These are phyloP conservation scores for Catocala fraxini DNA, from an alignment of 2,888 invertebrate genomes.

Conservation along the genomic window DNA sequence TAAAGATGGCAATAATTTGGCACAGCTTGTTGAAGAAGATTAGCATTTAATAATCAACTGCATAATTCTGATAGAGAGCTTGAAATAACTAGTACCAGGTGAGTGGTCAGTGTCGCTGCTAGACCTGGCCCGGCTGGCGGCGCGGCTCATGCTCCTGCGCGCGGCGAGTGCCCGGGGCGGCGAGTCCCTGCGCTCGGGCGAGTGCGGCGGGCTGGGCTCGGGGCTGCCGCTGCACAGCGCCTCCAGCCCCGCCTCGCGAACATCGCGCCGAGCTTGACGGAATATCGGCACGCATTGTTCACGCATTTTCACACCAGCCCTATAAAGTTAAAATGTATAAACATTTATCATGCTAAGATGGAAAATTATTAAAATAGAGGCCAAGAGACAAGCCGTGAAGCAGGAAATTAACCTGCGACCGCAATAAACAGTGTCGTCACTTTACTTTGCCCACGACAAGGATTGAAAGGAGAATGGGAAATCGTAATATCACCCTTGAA, in stretches of 20 bases:
- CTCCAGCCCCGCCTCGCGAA: slow-evolving; percentile 88
- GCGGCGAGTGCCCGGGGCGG: slow-evolving; percentile 1
- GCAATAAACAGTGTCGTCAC: too few species aligned
- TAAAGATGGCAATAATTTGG: too few species aligned
- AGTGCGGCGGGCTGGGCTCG: slow-evolving; percentile 13
- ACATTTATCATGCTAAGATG: neutral
- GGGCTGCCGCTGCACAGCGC: slow-evolving; percentile 58
- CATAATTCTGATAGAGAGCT: too few species aligned
- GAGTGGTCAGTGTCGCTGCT: slow-evolving; percentile 40
- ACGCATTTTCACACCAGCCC: slow-evolving; percentile 95
- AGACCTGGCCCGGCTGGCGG: slow-evolving; percentile 32
- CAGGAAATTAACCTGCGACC: too few species aligned
- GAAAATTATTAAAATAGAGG: too few species aligned
- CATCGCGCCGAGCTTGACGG: slow-evolving; percentile 92
- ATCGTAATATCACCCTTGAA: too few species aligned
- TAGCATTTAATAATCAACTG: too few species aligned
- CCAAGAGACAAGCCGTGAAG: too few species aligned
- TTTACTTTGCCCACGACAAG: too few species aligned
- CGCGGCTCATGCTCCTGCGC: slow-evolving; percentile 30
- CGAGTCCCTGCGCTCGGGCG: slow-evolving; percentile 2
- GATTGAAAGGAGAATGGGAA: too few species aligned
- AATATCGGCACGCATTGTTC: slow-evolving; percentile 95
- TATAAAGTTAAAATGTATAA: slow-evolving; percentile 48
- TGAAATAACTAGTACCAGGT: slow-evolving; percentile 26
- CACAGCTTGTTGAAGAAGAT: too few species aligned